A percentile compares a stretch with the other conserved stretches of the same genome.
These are phyloP conservation scores for Tapera naevia DNA, from an alignment of 2,797 vertebrate genomes.

Conservation along the genomic window DNA sequence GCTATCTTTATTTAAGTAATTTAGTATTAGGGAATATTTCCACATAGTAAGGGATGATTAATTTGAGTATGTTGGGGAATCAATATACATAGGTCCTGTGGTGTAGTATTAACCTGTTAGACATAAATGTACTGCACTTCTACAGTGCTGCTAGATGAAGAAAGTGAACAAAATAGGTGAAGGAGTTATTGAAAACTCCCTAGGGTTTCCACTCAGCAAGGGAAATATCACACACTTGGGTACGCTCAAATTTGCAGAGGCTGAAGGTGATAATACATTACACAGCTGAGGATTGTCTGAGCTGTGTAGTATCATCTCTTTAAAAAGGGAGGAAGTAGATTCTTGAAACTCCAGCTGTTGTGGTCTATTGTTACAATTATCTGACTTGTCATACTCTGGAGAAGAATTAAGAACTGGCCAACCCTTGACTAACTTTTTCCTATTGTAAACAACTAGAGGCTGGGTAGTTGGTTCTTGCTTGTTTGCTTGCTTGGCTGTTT, in stretches of 20 bases:
- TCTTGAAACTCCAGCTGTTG: neutral
- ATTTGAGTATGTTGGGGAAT: neutral
- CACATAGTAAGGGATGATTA: neutral
- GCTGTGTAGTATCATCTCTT: neutral
- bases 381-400: neutral
- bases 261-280: neutral
- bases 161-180: neutral
- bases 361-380: neutral
- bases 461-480: neutral
- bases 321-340: neutral
- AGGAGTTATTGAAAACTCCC: neutral
- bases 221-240: neutral
- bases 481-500: rapidly evolving
- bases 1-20: neutral
- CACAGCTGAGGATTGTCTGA: neutral
- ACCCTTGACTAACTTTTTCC: neutral
- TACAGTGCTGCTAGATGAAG: neutral
- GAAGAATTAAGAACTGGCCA: neutral
- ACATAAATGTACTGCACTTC: neutral
- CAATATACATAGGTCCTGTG: neutral
- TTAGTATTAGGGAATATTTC: neutral
- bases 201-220: neutral
- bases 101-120: neutral
- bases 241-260: neutral
- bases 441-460: neutral